Percentiles rank a stretch among this genome's conserved stretches.
Evolutionary conservation across 2,113 vertebrate genomes (phyloP).

Genomic region (Holacanthus passer): DNA sequence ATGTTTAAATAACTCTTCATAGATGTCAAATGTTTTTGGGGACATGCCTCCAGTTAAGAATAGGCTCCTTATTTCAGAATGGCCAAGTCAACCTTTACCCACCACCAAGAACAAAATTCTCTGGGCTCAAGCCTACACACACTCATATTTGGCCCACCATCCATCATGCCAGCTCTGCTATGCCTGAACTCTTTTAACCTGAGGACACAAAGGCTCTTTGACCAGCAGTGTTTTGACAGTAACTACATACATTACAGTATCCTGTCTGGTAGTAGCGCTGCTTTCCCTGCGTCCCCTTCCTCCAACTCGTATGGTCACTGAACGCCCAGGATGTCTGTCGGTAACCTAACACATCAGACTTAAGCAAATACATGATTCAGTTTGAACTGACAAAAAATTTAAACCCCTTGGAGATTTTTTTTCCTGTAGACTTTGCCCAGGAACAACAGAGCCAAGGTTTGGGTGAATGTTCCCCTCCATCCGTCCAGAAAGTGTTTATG

Average conservation of each 20-base stretch:
- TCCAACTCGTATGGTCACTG: constrained; percentile 31
- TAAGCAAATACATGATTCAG: constrained; percentile 63
- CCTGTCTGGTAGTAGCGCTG: constrained; percentile 49
- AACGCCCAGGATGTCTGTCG: constrained; percentile 56
- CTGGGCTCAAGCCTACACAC: constrained; percentile 51
- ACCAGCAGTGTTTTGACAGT: constrained; percentile 77
- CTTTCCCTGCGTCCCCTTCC: constrained; percentile 51
- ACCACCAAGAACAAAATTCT: constrained; percentile 39
- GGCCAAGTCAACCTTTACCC: constrained; percentile 32
- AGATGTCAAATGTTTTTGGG: background rate
- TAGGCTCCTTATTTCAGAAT: constrained; percentile 16
- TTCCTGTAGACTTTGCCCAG: constrained; percentile 54
- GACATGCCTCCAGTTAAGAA: background rate
- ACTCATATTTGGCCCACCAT: constrained; percentile 54
- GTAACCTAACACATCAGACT: constrained; percentile 64
- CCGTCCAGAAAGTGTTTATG: constrained; percentile 68
- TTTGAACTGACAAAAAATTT: constrained; percentile 52
- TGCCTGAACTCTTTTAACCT: constrained; percentile 60
- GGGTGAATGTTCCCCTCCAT: constrained; percentile 64
- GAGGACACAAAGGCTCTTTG: constrained; percentile 77
- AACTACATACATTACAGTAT: constrained; percentile 70
- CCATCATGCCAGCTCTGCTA: constrained; percentile 53
- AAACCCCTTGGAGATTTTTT: constrained; percentile 41
- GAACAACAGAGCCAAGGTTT: constrained; percentile 55
- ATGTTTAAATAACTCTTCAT: background rate